Conservation (phyloP, 2,888 invertebrate genomes). For the Callimorpha dominula region DNA sequence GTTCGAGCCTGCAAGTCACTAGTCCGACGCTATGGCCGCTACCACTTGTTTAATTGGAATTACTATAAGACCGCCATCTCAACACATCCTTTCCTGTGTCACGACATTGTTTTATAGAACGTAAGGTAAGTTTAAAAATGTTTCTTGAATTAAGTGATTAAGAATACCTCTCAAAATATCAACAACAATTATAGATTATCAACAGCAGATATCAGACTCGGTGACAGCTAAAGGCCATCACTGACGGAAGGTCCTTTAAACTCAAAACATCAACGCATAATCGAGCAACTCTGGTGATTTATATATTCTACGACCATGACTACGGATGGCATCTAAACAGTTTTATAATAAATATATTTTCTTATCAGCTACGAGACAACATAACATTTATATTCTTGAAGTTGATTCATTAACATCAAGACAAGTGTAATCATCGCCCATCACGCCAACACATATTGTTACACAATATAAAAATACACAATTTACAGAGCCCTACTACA, state of each 20-base stretch:
- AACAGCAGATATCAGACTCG: no score
- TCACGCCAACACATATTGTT: slow-evolving; percentile 1
- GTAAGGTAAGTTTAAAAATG: no score
- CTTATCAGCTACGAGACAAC: no score
- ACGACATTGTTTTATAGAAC: no score
- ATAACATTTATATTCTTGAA: neutral
- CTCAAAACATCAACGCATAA: neutral
- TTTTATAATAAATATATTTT: neutral
- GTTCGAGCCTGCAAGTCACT: neutral
- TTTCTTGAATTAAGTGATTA: no score
- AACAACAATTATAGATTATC: no score
- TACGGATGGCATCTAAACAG: neutral
- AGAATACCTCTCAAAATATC: no score
- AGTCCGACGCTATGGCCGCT: neutral
- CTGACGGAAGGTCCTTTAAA: neutral
- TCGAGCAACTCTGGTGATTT: no score
- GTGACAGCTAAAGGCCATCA: no score
- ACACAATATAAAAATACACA: slow-evolving; percentile 27
- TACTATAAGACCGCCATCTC: neutral
- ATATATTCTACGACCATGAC: neutral
- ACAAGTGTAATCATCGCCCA: neutral
- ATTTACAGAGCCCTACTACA: slow-evolving; percentile 12
- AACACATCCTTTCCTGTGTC: no score
- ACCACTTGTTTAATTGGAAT: neutral
- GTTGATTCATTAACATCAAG: neutral